Conservation (phyloP, 1,140 invertebrate genomes). For the Drosophila bocqueti region DNA sequence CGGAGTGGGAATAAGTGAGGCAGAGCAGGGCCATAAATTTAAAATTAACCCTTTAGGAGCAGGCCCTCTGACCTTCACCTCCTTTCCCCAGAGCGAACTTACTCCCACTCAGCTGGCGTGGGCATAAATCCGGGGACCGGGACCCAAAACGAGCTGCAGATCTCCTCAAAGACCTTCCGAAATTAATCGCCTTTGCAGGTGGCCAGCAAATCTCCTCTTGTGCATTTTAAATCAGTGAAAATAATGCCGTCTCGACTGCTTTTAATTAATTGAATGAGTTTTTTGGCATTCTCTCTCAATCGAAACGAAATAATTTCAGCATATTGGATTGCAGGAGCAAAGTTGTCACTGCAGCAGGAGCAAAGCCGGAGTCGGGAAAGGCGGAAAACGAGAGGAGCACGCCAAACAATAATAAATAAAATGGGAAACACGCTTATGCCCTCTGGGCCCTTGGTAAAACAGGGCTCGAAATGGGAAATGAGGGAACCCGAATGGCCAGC, state of each 20-base stretch:
- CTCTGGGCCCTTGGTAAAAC: slow-evolving; percentile 13
- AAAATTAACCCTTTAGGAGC: slow-evolving; percentile 81
- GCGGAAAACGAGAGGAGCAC: slow-evolving; percentile 19
- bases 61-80: slow-evolving; percentile 64
- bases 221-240: slow-evolving; percentile 41
- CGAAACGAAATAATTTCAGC: slow-evolving; percentile 48
- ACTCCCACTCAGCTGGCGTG: background rate
- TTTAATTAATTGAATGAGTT: slow-evolving; percentile 59
- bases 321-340: slow-evolving; percentile 46
- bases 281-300: slow-evolving; percentile 28
- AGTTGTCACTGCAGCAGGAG: slow-evolving; percentile 55
- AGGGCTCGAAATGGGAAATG: slow-evolving; percentile 11
- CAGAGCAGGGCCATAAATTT: slow-evolving; percentile 74
- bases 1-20: slow-evolving; percentile 46
- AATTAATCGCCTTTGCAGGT: slow-evolving; percentile 50
- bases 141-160: background rate
- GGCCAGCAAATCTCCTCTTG: slow-evolving; percentile 11
- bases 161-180: slow-evolving; percentile 27
- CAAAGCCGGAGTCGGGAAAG: background rate
- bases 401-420: slow-evolving; percentile 72
- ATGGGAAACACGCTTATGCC: slow-evolving; percentile 51
- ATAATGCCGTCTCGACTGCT: slow-evolving; percentile 34
- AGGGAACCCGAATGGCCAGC: slow-evolving; percentile 7
- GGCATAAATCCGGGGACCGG: slow-evolving; percentile 16
- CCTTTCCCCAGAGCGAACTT: slow-evolving; percentile 5